Evolutionary conservation across 2,888 invertebrate genomes (phyloP), one percentile per base, ranked within the genome.

Genomic region (Octodonta nipae): DNA sequence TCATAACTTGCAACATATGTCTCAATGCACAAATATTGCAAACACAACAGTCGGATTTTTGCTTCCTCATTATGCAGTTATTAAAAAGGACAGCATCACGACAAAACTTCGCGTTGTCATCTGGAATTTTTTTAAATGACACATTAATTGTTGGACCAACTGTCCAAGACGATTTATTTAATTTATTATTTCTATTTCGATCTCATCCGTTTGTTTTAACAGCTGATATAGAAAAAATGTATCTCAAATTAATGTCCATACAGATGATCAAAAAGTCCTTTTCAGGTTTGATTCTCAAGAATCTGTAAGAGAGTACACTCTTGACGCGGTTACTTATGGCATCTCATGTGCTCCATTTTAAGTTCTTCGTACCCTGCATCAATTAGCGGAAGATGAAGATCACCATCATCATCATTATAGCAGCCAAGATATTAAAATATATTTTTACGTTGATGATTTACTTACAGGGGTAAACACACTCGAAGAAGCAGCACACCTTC

Each of bases 61-160:
- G 5, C 17, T 17, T 17, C 17, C 17, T 17, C 17, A 17, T 17
- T 8, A 17, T 17, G 17, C 17, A 6, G 17, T 17, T 6, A 17
- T 17, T 17, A 17, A 8, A 8, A 8, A 17, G 8, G 42, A 27
- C 32, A n/a, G n/a, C n/a, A n/a, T n/a, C n/a, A n/a, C n/a, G n/a
- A n/a, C n/a, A n/a, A n/a, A n/a, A n/a, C n/a, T 45, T 12, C 29
- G 48, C n/a, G 45, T 47, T 5, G 4, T 25, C 13, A 3, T 28
- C 37, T 3, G 41, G 43, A 4, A 3, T 36, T 8, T 44, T 41
- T 5, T 34, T 46, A 6, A 48, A 6, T 17, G 17, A 8, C 17
- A 17, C 17, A 5, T 8, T 17, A 6, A 17, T 17, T 5, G 17
- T 17, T 6, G 17, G 17, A 6, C n/a, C n/a, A n/a, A n/a, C n/a